Base-by-base conservation (phyloP, 2,888 invertebrate genomes). In the Acrobeloides nanus region DNA sequence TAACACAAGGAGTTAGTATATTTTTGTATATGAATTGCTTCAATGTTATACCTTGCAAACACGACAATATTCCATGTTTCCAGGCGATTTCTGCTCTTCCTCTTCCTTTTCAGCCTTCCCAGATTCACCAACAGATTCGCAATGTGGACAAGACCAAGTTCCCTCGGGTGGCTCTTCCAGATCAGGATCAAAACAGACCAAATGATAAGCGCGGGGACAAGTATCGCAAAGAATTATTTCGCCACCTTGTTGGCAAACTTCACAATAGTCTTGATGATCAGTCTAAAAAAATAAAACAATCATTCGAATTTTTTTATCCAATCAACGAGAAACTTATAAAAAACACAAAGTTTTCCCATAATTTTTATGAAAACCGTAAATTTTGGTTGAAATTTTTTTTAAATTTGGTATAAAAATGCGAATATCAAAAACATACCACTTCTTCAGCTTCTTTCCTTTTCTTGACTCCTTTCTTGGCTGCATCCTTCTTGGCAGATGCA, bases 221-320 rank as follows among this genome's bases (percentile, higher is more conserved):
- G 93, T 95, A 79, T 99, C 97, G 76, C 97, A 99, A 21, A 97
- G 82, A 61, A 99, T 93, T 48, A 99, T 95, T 79, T 97, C 97
- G 20, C 97, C 97, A 42, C 95, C 97, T 81, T 97, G 93, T 76
- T 95, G 93, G 74, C 97, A 97, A 25, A 93, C 95, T 79, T 72
- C 72, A 74, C 95, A 95, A 75, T 93, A 95, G 62, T 97, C 95
- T 77, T 97, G 95, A 75, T 93, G 92, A n/a, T 64, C 48, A 1
- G 34, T 49, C 26, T 21, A 25, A 46, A 43, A 27, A 20, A 25
- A 20, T 38, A 38, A 37, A 29, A 29, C n/a, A n/a, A 29, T n/a
- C 10, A 29, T n/a, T n/a, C n/a, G n/a, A n/a, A n/a, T n/a, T n/a
- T n/a, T n/a, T n/a, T n/a, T n/a, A n/a, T n/a, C n/a, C n/a, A n/a